Evolutionary conservation across 2,113 vertebrate species (phyloP).

Genomic region (Laticauda laticaudata): DNA sequence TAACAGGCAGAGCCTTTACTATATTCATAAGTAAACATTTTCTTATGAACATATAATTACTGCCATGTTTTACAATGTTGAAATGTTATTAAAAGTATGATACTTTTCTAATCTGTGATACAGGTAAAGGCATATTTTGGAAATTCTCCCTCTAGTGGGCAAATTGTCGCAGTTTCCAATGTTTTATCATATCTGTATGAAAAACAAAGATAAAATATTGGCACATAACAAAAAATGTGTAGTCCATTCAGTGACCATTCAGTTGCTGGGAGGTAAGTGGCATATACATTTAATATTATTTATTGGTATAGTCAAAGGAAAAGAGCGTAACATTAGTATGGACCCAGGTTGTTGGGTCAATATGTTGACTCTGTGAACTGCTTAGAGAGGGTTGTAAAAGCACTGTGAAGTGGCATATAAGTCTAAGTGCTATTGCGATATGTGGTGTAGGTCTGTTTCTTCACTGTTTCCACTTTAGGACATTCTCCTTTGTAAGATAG

Average conservation of each 20-base stretch:
- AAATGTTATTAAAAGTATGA: not conserved
- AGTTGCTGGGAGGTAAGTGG: not conserved
- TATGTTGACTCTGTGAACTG: too few species aligned
- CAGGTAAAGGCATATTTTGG: constrained; percentile 30
- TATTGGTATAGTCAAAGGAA: not conserved
- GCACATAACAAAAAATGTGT: not conserved
- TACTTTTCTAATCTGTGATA: not conserved
- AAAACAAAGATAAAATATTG: not conserved
- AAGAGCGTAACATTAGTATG: not conserved
- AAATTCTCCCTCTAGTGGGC: constrained; percentile 59
- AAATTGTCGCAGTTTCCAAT: not conserved
- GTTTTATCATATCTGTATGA: not conserved
- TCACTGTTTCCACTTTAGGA: not conserved
- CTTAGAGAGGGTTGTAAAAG: too few species aligned
- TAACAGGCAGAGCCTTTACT: not conserved
- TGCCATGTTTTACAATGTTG: not conserved
- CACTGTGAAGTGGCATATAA: too few species aligned
- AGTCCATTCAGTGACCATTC: not conserved
- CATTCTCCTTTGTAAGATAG: not conserved
- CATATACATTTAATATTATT: not conserved
- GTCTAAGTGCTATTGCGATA: not conserved
- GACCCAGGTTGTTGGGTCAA: too few species aligned
- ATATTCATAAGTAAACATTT: not conserved
- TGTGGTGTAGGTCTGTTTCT: not conserved
- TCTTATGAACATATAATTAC: not conserved